These are phyloP conservation scores for Sesia bembeciformis DNA, from an alignment of 2,888 invertebrate genomes.

Conservation along the genomic window DNA sequence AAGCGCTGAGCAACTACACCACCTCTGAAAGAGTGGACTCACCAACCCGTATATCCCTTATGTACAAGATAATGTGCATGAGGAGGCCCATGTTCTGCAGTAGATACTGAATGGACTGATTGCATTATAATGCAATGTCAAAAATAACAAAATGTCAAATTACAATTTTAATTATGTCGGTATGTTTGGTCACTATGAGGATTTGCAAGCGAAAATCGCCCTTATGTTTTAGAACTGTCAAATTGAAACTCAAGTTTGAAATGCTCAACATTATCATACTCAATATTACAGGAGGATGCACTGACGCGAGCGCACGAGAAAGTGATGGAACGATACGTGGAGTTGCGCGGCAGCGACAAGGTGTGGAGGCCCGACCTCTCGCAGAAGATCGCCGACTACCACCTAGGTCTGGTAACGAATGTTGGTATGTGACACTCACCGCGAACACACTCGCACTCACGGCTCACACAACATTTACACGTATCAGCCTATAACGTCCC, in stretches of 20 bases:
- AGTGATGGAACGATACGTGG: slow-evolving; percentile 40
- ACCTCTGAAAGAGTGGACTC: no score
- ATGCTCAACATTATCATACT: not conserved
- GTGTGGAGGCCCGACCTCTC: slow-evolving; percentile 36
- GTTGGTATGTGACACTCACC: not conserved
- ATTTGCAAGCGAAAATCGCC: no score
- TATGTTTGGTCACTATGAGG: not conserved
- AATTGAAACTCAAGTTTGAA: no score
- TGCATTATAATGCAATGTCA: no score
- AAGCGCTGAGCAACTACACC: no score
- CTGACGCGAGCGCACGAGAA: slow-evolving; percentile 42
- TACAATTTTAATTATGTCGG: not conserved
- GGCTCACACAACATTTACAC: not conserved
- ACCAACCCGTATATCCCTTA: no score
- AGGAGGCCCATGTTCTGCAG: no score
- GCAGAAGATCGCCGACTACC: slow-evolving; percentile 42
- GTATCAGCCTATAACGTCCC: not conserved
- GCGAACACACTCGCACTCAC: not conserved
- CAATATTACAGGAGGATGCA: slow-evolving; percentile 40
- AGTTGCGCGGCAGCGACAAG: slow-evolving; percentile 15
- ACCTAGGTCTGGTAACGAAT: slow-evolving; percentile 25
- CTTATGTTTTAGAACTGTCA: no score
- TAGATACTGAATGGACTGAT: no score
- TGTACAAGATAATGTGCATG: no score
- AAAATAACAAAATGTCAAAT: no score